A percentile compares a stretch with the other conserved stretches of the same genome.
Conservation (phyloP, 2,888 invertebrate genomes). For the Lasioglossum marginatum region DNA sequence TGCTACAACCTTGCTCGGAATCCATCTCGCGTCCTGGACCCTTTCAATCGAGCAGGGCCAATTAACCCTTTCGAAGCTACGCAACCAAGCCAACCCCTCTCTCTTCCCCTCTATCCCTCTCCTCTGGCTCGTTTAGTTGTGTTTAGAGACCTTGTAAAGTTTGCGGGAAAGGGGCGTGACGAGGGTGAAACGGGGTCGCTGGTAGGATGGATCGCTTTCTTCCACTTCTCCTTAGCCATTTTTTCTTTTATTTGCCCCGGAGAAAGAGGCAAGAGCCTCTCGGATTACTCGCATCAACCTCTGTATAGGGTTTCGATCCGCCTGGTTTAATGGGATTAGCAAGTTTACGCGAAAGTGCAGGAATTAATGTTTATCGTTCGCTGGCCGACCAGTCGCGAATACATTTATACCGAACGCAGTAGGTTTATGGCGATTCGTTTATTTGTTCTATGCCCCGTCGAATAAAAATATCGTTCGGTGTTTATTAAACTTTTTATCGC, state of each 20-base stretch:
- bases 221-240: neutral
- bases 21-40: neutral
- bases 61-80: constrained; percentile 1
- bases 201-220: neutral
- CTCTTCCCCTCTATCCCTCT: neutral
- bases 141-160: constrained; percentile 7
- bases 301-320: constrained; percentile 6
- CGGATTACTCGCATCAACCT: constrained; percentile 6
- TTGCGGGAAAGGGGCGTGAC: constrained; percentile 10
- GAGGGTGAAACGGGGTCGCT: constrained; percentile 1
- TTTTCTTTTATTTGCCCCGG: neutral
- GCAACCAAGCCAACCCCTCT: neutral
- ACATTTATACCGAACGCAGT: neutral
- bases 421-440: neutral
- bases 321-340: neutral
- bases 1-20: constrained; percentile 5
- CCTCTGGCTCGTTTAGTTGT: neutral
- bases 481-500: neutral
- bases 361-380: neutral
- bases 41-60: constrained; percentile 3
- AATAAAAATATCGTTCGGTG: neutral
- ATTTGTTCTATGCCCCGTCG: neutral
- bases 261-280: neutral
- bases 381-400: neutral
- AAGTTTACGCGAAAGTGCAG: neutral